These are phyloP conservation scores for Phalacrocorax brasilianus DNA, from an alignment of 2,113 vertebrate species.

Conservation along the genomic window DNA sequence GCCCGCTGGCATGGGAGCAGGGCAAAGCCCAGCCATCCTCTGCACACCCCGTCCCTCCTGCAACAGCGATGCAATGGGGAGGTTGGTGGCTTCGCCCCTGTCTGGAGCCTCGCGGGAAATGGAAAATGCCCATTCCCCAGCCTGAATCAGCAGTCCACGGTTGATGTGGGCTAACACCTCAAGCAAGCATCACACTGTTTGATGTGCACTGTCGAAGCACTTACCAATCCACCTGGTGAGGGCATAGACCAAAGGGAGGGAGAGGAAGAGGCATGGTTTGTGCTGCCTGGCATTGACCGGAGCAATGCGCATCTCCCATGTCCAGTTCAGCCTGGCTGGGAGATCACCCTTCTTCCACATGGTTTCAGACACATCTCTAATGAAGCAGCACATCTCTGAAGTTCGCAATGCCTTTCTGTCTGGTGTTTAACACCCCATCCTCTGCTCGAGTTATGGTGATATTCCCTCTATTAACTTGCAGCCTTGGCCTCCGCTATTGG, in stretches of 20 bases:
- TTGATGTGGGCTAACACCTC: neutral
- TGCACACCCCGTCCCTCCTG: neutral
- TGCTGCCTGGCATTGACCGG: neutral
- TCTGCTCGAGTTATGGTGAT: neutral
- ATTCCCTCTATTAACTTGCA: neutral
- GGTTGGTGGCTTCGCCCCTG: neutral
- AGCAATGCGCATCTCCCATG: neutral
- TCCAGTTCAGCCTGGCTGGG: neutral
- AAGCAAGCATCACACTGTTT: rapidly evolving
- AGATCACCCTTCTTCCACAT: neutral
- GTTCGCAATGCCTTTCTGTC: neutral
- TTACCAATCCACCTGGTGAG: neutral
- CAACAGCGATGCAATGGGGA: neutral
- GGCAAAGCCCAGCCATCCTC: neutral
- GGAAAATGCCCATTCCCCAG: neutral
- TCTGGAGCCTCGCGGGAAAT: neutral
- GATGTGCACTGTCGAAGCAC: rapidly evolving
- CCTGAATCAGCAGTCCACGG: too few relatives aligned
- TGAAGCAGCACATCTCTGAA: neutral
- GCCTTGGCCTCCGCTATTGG: rapidly evolving
- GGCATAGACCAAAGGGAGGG: rapidly evolving
- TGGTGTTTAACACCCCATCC: neutral
- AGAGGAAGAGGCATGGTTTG: neutral
- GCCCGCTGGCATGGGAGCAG: neutral
- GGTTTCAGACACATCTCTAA: neutral